These are phyloP conservation scores for Amblyornis subalaris DNA, from an alignment of 2,113 vertebrate genomes.

Conservation along the genomic window DNA sequence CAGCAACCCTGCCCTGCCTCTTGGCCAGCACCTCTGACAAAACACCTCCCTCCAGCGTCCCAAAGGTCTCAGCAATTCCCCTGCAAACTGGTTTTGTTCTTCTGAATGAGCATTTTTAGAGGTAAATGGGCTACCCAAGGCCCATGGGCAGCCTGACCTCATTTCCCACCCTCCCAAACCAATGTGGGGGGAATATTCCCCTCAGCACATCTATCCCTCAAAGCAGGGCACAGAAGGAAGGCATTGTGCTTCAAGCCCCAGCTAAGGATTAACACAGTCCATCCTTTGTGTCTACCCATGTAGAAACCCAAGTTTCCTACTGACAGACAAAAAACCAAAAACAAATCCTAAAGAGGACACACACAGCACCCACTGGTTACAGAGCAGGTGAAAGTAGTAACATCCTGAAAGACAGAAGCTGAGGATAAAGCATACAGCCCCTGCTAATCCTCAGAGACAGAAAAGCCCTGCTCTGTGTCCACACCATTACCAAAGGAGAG, in stretches of 20 bases:
- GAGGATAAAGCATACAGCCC: neutral
- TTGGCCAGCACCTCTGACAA: neutral
- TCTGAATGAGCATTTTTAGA: neutral
- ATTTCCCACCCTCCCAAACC: neutral
- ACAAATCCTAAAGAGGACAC: neutral
- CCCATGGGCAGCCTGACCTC: neutral
- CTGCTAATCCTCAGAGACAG: neutral
- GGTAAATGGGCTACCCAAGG: neutral
- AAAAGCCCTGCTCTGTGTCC: neutral
- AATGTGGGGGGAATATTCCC: accelerated
- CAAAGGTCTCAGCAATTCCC: neutral
- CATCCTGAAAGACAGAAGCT: neutral
- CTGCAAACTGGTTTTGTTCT: neutral
- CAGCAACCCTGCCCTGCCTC: neutral
- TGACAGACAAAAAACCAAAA: neutral
- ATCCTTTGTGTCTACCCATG: neutral
- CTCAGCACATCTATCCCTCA: neutral
- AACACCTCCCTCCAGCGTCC: neutral
- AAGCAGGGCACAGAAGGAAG: neutral
- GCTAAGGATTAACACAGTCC: neutral
- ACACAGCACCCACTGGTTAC: accelerated
- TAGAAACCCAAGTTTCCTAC: neutral
- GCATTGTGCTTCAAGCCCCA: neutral
- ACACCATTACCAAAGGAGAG: neutral
- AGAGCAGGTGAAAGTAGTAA: neutral